Conservation (phyloP, 2,797 vertebrate genomes). For the Macropus fuliginosus region DNA sequence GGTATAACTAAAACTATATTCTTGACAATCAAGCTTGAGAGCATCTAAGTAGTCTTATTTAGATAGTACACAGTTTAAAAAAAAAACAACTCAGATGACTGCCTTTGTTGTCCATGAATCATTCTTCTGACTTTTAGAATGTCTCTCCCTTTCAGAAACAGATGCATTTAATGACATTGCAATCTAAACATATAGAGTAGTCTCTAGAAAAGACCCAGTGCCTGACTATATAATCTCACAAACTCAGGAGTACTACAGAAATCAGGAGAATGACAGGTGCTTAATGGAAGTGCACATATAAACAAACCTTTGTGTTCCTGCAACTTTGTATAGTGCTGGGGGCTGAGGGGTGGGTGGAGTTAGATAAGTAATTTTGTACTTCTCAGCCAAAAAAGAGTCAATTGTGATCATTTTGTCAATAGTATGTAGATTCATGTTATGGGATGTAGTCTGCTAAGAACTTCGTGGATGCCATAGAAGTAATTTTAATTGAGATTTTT, state of each 20-base stretch:
- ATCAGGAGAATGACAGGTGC: slow-evolving; percentile 61
- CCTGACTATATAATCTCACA: background rate
- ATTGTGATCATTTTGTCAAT: slow-evolving; percentile 82
- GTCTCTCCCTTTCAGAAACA: slow-evolving; percentile 41
- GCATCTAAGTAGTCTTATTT: slow-evolving; percentile 51
- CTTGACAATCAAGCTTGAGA: slow-evolving; percentile 34
- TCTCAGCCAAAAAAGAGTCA: slow-evolving; percentile 78
- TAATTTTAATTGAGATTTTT: slow-evolving; percentile 90
- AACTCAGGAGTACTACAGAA: slow-evolving; percentile 20
- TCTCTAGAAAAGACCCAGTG: slow-evolving; percentile 13
- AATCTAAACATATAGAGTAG: background rate
- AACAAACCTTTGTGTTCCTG: slow-evolving; percentile 50
- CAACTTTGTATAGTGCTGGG: slow-evolving; percentile 49
- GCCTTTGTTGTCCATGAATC: background rate
- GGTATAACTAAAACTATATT: slow-evolving; percentile 61
- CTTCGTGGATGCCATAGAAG: slow-evolving; percentile 82
- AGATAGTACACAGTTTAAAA: slow-evolving; percentile 7
- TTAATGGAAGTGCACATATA: slow-evolving; percentile 67
- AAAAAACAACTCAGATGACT: background rate
- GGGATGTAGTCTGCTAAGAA: slow-evolving; percentile 81
- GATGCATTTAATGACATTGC: slow-evolving; percentile 44
- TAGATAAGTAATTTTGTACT: slow-evolving; percentile 71
- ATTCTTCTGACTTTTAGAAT: slow-evolving; percentile 56
- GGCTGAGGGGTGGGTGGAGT: slow-evolving; percentile 12
- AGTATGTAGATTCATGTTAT: slow-evolving; percentile 79